Conservation (phyloP, 1,140 invertebrate genomes). For the Hermetia illucens region DNA sequence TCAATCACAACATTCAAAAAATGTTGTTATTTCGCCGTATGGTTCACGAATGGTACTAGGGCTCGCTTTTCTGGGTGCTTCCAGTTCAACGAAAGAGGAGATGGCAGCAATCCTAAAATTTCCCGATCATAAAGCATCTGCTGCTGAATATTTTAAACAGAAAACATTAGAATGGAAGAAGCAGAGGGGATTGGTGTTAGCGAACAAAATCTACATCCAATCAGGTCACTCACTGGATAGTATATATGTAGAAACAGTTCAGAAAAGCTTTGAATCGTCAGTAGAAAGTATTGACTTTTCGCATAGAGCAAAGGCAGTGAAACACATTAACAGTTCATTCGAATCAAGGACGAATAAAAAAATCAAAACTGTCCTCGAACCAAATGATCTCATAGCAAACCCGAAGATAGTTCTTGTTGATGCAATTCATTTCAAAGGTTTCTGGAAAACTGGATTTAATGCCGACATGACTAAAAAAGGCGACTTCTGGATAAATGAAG, state of each 20-base stretch:
- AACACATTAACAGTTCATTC: constrained; percentile 56
- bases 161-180: constrained; percentile 28
- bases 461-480: constrained; percentile 23
- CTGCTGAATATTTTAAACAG: constrained; percentile 18
- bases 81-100: constrained; percentile 37
- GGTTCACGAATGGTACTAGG: constrained; percentile 32
- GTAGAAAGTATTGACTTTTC: constrained; percentile 40
- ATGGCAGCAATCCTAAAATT: constrained; percentile 31
- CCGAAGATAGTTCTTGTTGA: constrained; percentile 60
- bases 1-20: constrained; percentile 9
- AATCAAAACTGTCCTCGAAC: constrained; percentile 49
- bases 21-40: constrained; percentile 33
- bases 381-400: constrained; percentile 35
- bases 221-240: constrained; percentile 32
- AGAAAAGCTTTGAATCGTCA: constrained; percentile 36
- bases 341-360: constrained; percentile 55
- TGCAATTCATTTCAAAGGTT: constrained; percentile 72
- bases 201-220: constrained; percentile 49
- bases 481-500: constrained; percentile 29
- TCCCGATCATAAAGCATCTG: constrained; percentile 15
- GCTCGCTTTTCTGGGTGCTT: constrained; percentile 36
- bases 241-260: constrained; percentile 32
- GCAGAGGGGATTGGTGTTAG: constrained; percentile 29
- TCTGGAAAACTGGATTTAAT: constrained; percentile 32
- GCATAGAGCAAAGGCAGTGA: constrained; percentile 25